Evolutionary conservation across 2,888 invertebrate species (phyloP), one percentile per base, ranked within the genome.

Genomic region (Drosophila birchii): DNA sequence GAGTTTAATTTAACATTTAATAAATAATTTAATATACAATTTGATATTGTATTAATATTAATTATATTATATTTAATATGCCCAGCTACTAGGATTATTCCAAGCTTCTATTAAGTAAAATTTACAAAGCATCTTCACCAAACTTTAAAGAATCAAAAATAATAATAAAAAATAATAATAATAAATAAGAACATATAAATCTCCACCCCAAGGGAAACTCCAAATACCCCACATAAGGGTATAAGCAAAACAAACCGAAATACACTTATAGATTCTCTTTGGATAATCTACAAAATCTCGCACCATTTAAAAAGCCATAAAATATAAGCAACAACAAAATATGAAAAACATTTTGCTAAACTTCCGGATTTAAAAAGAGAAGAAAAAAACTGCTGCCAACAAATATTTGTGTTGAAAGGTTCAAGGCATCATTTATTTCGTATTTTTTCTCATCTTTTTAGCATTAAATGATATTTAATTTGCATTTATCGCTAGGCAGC

Each of bases 251-350:
- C 67, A 60, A 80, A 61, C 62, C 57, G n/a, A 70, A 57, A 73
- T 54, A 49, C 43, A 29, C 66, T 59, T 56, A 60, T 59, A 64
- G 60, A 60, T 60, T 74, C 77, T 77, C 67, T 44, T 66, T 67
- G 38, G 53, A 64, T 38, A 64, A 67, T 67, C 66, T 64, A 54
- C 66, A 45, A 44, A 55, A 64, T 74, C 39, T 56, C 56, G 58
- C 67, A 60, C 55, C 75, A 71, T 79, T 79, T 66, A 80, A 80
- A 78, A 73, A 55, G 56, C 69, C 55, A 84, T 84, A 70, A 77
- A 77, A 77, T 23, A 77, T 23, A 69, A 54, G 45, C 39, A 61
- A 43, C 38, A 44, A 60, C 39, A 67, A 32, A 18, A 18, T 9
- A 45, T 20, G 54, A 72, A 75, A 54, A 64, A 64, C 64, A 78